phyloP scores from a whole-genome alignment of 1,140 invertebrate genomes.

The Pogonomyrmex barbatus region DNA sequence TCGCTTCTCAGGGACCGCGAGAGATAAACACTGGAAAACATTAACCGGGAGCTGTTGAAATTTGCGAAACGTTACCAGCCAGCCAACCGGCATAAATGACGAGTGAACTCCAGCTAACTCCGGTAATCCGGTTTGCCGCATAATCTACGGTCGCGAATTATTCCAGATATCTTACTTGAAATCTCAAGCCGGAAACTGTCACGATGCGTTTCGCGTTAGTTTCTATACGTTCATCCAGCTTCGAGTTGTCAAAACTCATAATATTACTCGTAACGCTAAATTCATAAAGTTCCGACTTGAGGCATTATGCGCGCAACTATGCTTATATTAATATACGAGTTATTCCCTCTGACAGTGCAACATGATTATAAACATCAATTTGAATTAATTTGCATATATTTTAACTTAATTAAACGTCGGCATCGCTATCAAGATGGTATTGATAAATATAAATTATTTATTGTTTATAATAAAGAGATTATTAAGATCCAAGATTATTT shows the following conservation, averaged over 20 bases:
- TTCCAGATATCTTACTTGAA: constrained; percentile 30
- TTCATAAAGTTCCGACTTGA: constrained; percentile 9
- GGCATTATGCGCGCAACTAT: neutral
- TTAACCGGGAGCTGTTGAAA: constrained; percentile 52
- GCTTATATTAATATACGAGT: neutral
- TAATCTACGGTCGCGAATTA: constrained; percentile 51
- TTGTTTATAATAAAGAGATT: neutral
- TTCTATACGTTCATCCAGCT: neutral
- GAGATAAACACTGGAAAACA: constrained; percentile 78
- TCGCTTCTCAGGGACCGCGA: constrained; percentile 75
- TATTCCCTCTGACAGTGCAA: constrained; percentile 2
- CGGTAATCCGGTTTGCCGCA: constrained; percentile 33
- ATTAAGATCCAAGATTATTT: constrained; percentile 1
- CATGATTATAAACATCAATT: constrained; percentile 9
- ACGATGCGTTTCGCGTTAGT: neutral
- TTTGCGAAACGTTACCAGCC: constrained; percentile 2
- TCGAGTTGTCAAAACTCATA: constrained; percentile 25
- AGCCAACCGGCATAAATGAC: neutral
- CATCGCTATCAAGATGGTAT: constrained; percentile 5
- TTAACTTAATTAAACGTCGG: constrained; percentile 33
- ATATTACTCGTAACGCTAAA: neutral
- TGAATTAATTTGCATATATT: constrained; percentile 16
- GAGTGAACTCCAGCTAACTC: constrained; percentile 38
- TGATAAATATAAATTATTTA: constrained; percentile 26
- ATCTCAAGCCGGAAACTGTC: neutral